A percentile compares a stretch with the other conserved stretches of the same genome.
phyloP scores from a whole-genome alignment of 2,797 vertebrate species.

The Rhinophrynus dorsalis region DNA sequence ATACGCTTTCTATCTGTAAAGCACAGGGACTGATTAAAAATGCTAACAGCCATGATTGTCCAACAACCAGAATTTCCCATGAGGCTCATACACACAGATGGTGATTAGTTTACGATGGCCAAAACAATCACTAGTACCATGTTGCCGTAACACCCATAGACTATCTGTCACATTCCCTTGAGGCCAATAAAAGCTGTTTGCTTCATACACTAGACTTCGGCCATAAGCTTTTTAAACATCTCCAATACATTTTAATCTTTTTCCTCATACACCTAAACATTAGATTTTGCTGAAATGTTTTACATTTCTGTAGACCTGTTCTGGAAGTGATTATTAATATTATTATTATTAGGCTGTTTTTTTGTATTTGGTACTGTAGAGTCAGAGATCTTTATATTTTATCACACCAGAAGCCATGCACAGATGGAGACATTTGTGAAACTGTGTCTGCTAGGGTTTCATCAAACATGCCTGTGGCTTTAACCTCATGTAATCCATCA shows the following conservation, averaged over 20 bases:
- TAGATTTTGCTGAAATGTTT: slow-evolving; percentile 53
- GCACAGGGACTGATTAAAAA: slow-evolving; percentile 77
- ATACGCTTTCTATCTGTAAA: slow-evolving; percentile 74
- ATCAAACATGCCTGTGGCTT: slow-evolving; percentile 46
- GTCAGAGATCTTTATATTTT: slow-evolving; percentile 14
- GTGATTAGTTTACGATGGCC: slow-evolving; percentile 80
- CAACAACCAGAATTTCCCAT: slow-evolving; percentile 72
- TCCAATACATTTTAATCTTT: slow-evolving; percentile 80
- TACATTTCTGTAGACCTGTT: slow-evolving; percentile 16
- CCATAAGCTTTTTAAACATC: slow-evolving; percentile 77
- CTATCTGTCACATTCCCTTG: slow-evolving; percentile 74
- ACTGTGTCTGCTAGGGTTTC: slow-evolving; percentile 19
- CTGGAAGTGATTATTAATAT: slow-evolving; percentile 32
- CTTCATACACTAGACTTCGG: slow-evolving; percentile 78
- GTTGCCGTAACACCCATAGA: slow-evolving; percentile 76
- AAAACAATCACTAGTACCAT: slow-evolving; percentile 74
- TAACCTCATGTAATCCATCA: slow-evolving; percentile 38
- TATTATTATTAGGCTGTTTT: not conserved
- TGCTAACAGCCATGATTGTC: slow-evolving; percentile 79
- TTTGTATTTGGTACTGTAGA: slow-evolving; percentile 20
- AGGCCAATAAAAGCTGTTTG: slow-evolving; percentile 77
- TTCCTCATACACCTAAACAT: slow-evolving; percentile 69
- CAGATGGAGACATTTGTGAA: slow-evolving; percentile 4
- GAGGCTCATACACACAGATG: slow-evolving; percentile 77
- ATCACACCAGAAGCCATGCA: slow-evolving; percentile 35